These are phyloP conservation scores for Mus spicilegus DNA, from an alignment of 2,113 vertebrate genomes.

Conservation along the genomic window DNA sequence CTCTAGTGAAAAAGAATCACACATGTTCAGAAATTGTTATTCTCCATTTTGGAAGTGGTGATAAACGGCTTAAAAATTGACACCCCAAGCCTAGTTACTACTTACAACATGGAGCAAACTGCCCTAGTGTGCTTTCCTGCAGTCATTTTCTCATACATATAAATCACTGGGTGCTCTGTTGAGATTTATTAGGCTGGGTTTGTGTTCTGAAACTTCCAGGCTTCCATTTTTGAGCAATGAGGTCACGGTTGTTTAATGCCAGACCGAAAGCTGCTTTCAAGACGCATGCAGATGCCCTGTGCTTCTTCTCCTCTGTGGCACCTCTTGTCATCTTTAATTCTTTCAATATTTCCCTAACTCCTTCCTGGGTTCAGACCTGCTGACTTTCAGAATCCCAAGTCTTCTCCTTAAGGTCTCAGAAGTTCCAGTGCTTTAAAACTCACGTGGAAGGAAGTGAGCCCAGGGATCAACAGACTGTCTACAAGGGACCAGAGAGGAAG, in stretches of 20 bases:
- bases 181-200: neutral
- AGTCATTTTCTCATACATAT: neutral
- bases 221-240: constrained; percentile 44
- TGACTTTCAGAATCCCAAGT: neutral
- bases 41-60: neutral
- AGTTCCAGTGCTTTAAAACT: neutral
- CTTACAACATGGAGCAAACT: neutral
- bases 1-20: neutral
- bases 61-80: constrained; percentile 20
- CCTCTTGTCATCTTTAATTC: neutral
- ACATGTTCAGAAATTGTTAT: constrained; percentile 7
- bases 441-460: too few relatives aligned
- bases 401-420: neutral
- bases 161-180: neutral
- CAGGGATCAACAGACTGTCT: neutral
- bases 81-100: neutral
- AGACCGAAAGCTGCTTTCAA: neutral
- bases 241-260: neutral
- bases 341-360: neutral
- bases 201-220: neutral
- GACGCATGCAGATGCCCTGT: neutral
- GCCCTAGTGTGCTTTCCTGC: neutral
- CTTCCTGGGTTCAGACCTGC: neutral
- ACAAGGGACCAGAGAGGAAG: neutral
- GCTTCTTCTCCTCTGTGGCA: neutral